Evolutionary conservation across 2,797 vertebrate genomes (phyloP).

Genomic region (Paedocypris micromegethes): DNA sequence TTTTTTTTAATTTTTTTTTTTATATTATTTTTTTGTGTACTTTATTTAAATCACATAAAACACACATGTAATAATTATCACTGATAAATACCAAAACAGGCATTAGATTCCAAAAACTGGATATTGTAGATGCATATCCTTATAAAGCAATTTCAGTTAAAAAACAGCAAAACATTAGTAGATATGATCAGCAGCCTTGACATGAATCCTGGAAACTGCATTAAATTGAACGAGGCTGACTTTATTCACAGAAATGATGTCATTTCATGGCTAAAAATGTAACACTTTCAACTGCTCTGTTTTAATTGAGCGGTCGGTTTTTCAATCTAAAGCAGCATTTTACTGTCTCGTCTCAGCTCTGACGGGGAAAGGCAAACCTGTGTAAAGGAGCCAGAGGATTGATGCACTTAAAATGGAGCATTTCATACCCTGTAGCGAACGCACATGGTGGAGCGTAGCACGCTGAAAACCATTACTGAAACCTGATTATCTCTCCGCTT

Average conservation of each 20-base stretch:
- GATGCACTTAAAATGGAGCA: constrained; percentile 48
- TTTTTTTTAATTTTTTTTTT: too few relatives aligned
- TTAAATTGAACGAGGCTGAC: background rate
- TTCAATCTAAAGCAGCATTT: constrained; percentile 3
- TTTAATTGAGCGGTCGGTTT: constrained; percentile 13
- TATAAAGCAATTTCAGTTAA: too few relatives aligned
- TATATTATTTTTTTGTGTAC: too few relatives aligned
- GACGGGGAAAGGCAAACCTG: constrained; percentile 44
- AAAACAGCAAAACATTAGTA: too few relatives aligned
- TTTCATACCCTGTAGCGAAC: constrained; percentile 63
- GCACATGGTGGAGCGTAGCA: constrained; percentile 53
- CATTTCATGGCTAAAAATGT: constrained; percentile 6
- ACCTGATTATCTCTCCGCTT: constrained; percentile 70
- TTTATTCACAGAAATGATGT: constrained; percentile 1
- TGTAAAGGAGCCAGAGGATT: constrained; percentile 26
- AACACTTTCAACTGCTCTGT: constrained; percentile 13
- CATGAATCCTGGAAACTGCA: too few relatives aligned
- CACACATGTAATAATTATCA: too few relatives aligned
- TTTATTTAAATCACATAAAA: too few relatives aligned
- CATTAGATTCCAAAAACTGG: too few relatives aligned
- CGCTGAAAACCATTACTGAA: constrained; percentile 70
- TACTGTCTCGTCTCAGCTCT: background rate
- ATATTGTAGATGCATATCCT: too few relatives aligned
- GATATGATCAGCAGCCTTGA: too few relatives aligned
- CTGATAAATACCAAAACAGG: too few relatives aligned